Evolutionary conservation across 2,113 vertebrate species (phyloP).

Genomic region (Pyrgilauda ruficollis): DNA sequence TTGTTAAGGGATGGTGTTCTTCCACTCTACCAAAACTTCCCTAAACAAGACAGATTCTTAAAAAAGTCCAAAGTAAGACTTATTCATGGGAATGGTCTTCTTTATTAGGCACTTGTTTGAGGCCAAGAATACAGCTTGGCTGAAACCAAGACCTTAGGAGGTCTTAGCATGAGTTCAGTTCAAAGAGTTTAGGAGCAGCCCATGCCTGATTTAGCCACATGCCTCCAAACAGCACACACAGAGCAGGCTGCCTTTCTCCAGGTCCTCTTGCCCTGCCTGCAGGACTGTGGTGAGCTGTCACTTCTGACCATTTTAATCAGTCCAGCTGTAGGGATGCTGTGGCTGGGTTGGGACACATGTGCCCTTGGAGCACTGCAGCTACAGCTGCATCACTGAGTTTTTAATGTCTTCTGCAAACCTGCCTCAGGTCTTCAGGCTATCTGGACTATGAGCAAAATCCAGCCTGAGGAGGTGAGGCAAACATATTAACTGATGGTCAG

Average conservation of each 20-base stretch:
- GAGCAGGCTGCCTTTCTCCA: neutral
- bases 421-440: neutral
- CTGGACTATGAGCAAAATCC: neutral
- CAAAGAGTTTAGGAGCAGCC: neutral
- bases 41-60: neutral
- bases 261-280: neutral
- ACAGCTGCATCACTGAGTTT: neutral
- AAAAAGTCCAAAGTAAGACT: neutral
- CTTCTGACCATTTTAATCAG: neutral
- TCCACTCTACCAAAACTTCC: neutral
- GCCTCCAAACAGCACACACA: neutral
- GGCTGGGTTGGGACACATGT: fast-evolving
- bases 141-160: neutral
- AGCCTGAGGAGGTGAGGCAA: neutral
- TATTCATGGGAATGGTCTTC: neutral
- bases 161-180: neutral
- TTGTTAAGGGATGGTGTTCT: neutral
- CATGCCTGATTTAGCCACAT: fast-evolving
- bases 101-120: neutral
- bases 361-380: neutral
- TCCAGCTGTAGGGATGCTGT: neutral
- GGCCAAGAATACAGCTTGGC: neutral
- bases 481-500: neutral
- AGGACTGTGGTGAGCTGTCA: neutral
- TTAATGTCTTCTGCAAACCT: neutral